A percentile compares a stretch with the other conserved stretches of the same genome.
phyloP scores from a whole-genome alignment of 1,140 invertebrate genomes.

The Radopholus similis region DNA sequence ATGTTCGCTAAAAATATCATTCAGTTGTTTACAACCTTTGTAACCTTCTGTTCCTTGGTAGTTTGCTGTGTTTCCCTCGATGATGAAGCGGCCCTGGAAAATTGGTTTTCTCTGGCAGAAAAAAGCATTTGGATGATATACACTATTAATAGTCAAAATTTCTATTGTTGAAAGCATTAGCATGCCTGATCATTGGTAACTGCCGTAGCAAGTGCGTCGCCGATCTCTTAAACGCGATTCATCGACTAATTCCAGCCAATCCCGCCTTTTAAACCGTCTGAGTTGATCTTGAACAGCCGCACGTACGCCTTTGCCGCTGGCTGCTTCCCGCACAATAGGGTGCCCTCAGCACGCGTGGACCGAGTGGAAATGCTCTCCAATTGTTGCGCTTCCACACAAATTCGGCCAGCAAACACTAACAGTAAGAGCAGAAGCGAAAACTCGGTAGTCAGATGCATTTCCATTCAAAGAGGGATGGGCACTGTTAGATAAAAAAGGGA shows the following conservation, averaged over 20 bases:
- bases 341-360: conserved; percentile 23
- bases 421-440: background rate
- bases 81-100: conserved; percentile 6
- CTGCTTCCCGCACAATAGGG: conserved; percentile 18
- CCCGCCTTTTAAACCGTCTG: conserved; percentile 15
- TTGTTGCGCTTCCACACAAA: too few relatives aligned
- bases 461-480: too few relatives aligned
- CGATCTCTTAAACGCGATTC: conserved; percentile 15
- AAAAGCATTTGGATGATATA: background rate
- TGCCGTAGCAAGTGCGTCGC: conserved; percentile 22
- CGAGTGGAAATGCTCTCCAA: conserved; percentile 22
- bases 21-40: background rate
- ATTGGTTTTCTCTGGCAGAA: too few relatives aligned
- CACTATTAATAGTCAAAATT: background rate
- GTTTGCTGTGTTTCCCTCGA: conserved; percentile 25
- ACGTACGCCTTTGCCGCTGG: conserved; percentile 22
- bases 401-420: background rate
- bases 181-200: conserved; percentile 17
- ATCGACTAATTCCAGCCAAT: background rate
- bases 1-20: conserved; percentile 12
- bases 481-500: too few relatives aligned
- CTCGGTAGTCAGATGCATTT: background rate
- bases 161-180: background rate
- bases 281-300: conserved; percentile 26
- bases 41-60: conserved; percentile 26